Base-by-base conservation (phyloP, 2,113 vertebrate species). In the Calyptomena viridis region DNA sequence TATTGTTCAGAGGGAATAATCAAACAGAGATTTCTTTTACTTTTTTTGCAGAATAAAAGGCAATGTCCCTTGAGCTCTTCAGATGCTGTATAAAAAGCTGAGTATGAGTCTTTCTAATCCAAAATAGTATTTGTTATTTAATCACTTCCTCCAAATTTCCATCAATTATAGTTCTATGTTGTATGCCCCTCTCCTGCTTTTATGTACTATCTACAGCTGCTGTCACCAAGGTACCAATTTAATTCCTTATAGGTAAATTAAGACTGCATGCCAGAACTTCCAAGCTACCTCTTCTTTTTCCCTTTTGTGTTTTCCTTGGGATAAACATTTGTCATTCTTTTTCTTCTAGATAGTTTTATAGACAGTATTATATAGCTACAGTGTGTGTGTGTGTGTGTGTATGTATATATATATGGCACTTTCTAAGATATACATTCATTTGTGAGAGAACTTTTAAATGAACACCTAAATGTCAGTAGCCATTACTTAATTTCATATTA, bases 1-100 rank as follows among this genome's bases (percentile, higher is more conserved):
- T 64, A 84, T 87, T 94, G 35, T 87, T 92, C 73, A 91, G 87
- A 90, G 30, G 49, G 22, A 71, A 75, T 92, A 78, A 92, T 91
- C 47, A 94, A 87, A 16, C 31, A 68, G 30, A 89, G 55, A 40
- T 75, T 94, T 92, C 27, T 90, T 86, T 55, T 71, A 64, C 17
- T 71, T 77, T 31, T 50, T 82, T 44, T 39, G 20, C 28, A 81
- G 69, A 84, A 78, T 71, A 67, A 71, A 86, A 92, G 47, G 2
- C 31, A 46, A 33, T 23, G 27, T 78, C n/a, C 35, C 82, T 71
- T 82, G 42, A 82, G 66, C 27, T 90, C 37, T 76, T 92, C 46
- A 84, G 25, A 64, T 85, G 22, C 56, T 75, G 17, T 60, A 59
- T 21, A 59, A 90, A 90, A 95, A 90, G 64, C 50, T 84, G 58